phyloP scores from a whole-genome alignment of 2,888 invertebrate genomes.

The Scaptomyza cyrtandrae region DNA sequence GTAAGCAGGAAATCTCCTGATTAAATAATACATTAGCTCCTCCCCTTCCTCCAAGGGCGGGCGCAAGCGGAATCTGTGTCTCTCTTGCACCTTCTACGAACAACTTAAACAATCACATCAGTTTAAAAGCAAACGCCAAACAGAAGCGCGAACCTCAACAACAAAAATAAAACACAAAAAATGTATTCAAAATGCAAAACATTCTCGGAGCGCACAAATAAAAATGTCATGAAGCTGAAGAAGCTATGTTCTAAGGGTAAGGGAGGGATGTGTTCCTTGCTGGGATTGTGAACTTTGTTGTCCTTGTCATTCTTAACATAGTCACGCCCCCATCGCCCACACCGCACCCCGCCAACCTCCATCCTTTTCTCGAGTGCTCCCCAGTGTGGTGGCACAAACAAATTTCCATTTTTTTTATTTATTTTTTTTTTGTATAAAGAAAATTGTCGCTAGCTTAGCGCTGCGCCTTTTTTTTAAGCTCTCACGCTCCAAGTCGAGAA shows the following conservation, averaged over 20 bases:
- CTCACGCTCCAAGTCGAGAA: slow-evolving; percentile 11
- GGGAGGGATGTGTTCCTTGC: slow-evolving; percentile 6
- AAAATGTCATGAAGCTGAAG: slow-evolving; percentile 69
- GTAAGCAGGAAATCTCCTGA: slow-evolving; percentile 83
- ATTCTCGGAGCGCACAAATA: slow-evolving; percentile 67
- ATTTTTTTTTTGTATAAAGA: slow-evolving; percentile 26
- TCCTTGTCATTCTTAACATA: slow-evolving; percentile 19
- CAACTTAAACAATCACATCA: slow-evolving; percentile 69
- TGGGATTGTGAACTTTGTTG: slow-evolving; percentile 49
- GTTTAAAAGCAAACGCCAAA: slow-evolving; percentile 20
- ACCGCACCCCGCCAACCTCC: background rate
- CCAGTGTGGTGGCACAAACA: slow-evolving; percentile 45
- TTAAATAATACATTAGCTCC: too few species aligned
- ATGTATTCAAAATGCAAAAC: slow-evolving; percentile 78
- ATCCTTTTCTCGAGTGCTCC: slow-evolving; percentile 8
- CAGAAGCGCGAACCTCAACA: slow-evolving; percentile 10
- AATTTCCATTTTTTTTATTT: slow-evolving; percentile 64
- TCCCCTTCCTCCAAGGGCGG: too few species aligned
- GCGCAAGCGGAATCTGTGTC: too few species aligned
- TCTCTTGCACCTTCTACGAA: slow-evolving; percentile 36
- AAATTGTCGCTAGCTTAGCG: slow-evolving; percentile 42
- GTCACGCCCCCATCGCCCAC: background rate
- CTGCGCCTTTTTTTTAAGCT: slow-evolving; percentile 55
- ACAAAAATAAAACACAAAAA: slow-evolving; percentile 44
- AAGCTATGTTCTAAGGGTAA: slow-evolving; percentile 11